These are phyloP conservation scores for Grapholita molesta DNA, from an alignment of 1,140 invertebrate genomes.

Conservation along the genomic window DNA sequence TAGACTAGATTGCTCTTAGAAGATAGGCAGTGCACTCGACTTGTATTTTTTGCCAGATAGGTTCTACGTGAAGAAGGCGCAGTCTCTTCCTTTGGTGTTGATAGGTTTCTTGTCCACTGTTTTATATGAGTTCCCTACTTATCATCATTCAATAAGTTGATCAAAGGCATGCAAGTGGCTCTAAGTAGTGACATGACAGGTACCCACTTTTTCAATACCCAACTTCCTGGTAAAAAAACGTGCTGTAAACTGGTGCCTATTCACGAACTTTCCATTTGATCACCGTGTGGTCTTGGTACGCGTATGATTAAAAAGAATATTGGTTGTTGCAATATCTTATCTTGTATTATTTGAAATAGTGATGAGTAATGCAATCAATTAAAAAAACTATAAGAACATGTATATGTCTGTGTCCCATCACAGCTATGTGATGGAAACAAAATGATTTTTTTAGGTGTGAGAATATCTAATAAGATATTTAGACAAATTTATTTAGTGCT, in stretches of 20 bases:
- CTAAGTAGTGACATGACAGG: not conserved
- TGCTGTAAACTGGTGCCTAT: slow-evolving; percentile 3
- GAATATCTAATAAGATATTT: not conserved
- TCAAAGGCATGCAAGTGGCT: not conserved
- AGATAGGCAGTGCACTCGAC: not conserved
- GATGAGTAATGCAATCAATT: slow-evolving; percentile 1
- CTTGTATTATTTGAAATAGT: not conserved
- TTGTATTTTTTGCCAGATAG: slow-evolving; percentile 17
- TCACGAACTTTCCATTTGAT: slow-evolving; percentile 4
- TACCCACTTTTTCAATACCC: slow-evolving; percentile 1
- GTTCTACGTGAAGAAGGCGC: not conserved
- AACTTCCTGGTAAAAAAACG: slow-evolving; percentile 4
- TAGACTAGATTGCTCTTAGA: not conserved
- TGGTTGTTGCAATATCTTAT: not conserved
- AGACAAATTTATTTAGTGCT: not conserved
- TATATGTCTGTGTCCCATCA: too few relatives aligned
- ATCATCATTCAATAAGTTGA: not conserved
- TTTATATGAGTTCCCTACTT: not conserved
- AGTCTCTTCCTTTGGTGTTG: not conserved
- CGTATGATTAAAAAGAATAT: not conserved
- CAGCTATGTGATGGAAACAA: too few relatives aligned
- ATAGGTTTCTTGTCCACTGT: not conserved
- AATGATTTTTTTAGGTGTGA: too few relatives aligned
- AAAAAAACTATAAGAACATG: not conserved
- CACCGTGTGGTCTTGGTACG: not conserved